Evolutionary conservation across 1,140 invertebrate species (phyloP), one percentile per base, ranked within the genome.

Genomic region (Philaenus spumarius): DNA sequence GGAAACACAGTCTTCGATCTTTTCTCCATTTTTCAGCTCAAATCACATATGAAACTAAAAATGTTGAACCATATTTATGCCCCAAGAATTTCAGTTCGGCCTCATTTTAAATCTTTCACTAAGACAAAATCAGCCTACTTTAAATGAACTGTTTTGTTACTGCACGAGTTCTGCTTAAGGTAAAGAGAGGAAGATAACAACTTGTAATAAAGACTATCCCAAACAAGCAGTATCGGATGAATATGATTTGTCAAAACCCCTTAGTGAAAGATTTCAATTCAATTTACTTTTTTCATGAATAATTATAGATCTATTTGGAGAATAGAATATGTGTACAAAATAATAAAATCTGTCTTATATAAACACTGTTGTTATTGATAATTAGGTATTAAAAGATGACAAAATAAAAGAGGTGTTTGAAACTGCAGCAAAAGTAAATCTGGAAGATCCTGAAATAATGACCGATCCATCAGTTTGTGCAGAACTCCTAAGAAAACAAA

Each of bases 361-460:
- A n/a, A 51, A 12, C 22, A 51, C n/a, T 22, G 34, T 22, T 15
- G 7, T 51, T 51, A 4, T 22, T 17, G 45, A 17, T 19, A 40
- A 54, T 45, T 68, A 86, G 80, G 82, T 90, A 19, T 69, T 89
- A 55, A 80, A 82, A 59, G 84, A 90, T 71, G 81, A 84, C n/a
- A 71, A 79, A 58, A 71, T 90, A 19, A 79, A 82, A 65, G 73
- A 82, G 64, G 84, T 86, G 0, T 82, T 91, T 45, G 81, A 85
- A 60, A 72, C 83, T 57, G 73, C 76, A 12, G 81, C 83, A 4
- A 67, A 69, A 24, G 74, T 72, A 20, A 66, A 59, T 0, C 68
- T 66, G 2, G 69, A 69, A 3, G 73, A 78, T 50, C 74, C 78
- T 7, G 75, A 77, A 52, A 63, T 70, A 3, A 71, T 70, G 20